Evolutionary conservation across 2,113 vertebrate species (phyloP).

Genomic region (Eclectus roratus): DNA sequence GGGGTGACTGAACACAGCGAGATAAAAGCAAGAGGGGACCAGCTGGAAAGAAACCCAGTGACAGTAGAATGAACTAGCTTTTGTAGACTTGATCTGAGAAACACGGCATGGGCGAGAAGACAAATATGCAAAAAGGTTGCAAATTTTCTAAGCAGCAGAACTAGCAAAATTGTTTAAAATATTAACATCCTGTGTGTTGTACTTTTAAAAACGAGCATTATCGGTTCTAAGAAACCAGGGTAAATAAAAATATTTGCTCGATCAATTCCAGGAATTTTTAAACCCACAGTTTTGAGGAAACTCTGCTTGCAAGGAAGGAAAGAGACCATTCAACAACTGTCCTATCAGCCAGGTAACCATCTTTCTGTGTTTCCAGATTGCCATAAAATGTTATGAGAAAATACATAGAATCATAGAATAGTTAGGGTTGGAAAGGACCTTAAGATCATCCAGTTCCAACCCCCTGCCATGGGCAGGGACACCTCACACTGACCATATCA

Average conservation of each 20-base stretch:
- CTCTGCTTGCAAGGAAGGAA: background rate
- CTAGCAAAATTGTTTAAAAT: background rate
- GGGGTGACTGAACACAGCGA: background rate
- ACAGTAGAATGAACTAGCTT: background rate
- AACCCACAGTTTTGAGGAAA: background rate
- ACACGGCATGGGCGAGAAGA: background rate
- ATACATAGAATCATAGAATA: background rate
- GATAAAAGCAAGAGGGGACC: background rate
- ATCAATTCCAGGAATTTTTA: background rate
- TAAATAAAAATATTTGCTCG: background rate
- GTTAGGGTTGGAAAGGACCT: background rate
- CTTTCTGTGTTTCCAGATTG: background rate
- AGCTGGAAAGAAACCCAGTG: slow-evolving; percentile 11
- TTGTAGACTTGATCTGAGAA: background rate
- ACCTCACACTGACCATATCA: background rate
- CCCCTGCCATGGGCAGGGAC: background rate
- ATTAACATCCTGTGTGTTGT: background rate
- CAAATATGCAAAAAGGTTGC: background rate
- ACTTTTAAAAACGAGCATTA: background rate
- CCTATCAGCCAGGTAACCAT: background rate
- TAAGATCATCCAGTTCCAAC: background rate
- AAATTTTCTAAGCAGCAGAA: background rate
- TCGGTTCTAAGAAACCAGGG: background rate
- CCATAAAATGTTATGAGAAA: background rate
- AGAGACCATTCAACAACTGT: background rate